Evolutionary conservation across 2,797 vertebrate genomes (phyloP), one percentile per base, ranked within the genome.

Genomic region (Cossypha caffra): DNA sequence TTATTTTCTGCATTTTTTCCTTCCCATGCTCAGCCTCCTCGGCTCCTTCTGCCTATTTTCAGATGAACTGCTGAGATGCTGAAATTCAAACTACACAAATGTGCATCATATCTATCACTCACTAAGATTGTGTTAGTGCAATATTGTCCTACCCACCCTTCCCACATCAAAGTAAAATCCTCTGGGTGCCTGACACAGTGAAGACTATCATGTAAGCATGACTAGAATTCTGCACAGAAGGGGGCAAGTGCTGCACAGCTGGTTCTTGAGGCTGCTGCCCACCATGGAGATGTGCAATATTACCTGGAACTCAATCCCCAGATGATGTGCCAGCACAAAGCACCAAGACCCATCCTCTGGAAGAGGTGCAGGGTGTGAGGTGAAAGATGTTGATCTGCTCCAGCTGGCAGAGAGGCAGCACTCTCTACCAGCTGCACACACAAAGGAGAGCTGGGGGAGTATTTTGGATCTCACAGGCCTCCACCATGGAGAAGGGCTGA

Each of bases 11-110:
- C 42, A 38, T 51, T 76, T 85, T 86, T 93, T 58, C 45, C 81
- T 68, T 84, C 57, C 63, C 88, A n/a, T 74, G 61, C 31, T 61
- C 62, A 63, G 71, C 25, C 67, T 90, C 57, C 90, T 76, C 83
- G 86, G 45, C 47, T 61, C 37, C 57, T 64, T 86, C 79, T 67
- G 42, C 28, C 47, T 67, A 25, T 73, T 89, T 93, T 68, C 50
- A 64, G 54, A 85, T 16, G 84, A 97, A 90, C 14, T 94, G 78
- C 71, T 88, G 91, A 91, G 89, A 43, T 55, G 72, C 40, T 87
- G 64, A 95, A 95, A 95, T 74, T 92, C 42, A 95, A 93, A 76
- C 63, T 85, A 77, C 19, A n/a, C 5, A 6, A 92, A 81, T 42
- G 59, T 4, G 42, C 33, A 63, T 72, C 35, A n/a, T 13, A 68